These are phyloP conservation scores for Panorpa germanica DNA, from an alignment of 2,888 invertebrate species.

Conservation along the genomic window DNA sequence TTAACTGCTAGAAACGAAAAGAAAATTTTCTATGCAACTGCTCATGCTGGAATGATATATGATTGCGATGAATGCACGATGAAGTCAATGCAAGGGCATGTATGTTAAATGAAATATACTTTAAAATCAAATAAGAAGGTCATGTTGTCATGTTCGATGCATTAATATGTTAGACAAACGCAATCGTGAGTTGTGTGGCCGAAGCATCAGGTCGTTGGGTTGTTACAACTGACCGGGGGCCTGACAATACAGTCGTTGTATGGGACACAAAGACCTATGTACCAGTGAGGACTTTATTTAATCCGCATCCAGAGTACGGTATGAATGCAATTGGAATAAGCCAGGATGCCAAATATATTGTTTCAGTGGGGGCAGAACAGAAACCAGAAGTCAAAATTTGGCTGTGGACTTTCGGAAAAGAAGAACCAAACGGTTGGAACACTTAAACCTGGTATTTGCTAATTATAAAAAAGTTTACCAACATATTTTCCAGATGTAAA, in stretches of 20 bases:
- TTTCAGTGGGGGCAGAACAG: constrained; percentile 22
- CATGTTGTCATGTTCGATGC: constrained; percentile 4
- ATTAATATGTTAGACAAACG: constrained; percentile 18
- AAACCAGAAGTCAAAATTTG: constrained; percentile 23
- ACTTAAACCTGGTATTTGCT: too few species aligned
- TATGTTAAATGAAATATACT: constrained; percentile 19
- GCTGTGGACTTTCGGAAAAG: constrained; percentile 25
- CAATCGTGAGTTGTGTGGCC: constrained; percentile 19
- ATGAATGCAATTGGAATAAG: constrained; percentile 19
- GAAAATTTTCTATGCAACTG: constrained; percentile 28
- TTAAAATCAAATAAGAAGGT: neutral
- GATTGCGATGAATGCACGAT: constrained; percentile 28
- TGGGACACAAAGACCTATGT: constrained; percentile 23
- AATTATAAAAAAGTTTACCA: too few species aligned
- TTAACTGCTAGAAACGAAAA: constrained; percentile 23
- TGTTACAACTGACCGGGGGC: constrained; percentile 22
- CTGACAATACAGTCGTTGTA: constrained; percentile 23
- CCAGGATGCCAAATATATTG: constrained; percentile 22
- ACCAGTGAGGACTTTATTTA: constrained; percentile 22
- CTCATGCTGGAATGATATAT: constrained; percentile 30
- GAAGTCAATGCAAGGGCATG: constrained; percentile 33
- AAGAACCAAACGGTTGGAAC: constrained; percentile 22
- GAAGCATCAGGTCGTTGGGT: constrained; percentile 23
- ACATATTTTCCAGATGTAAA: too few species aligned
- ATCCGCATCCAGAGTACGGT: constrained; percentile 18